Evolutionary conservation across 1,140 invertebrate genomes (phyloP).

Genomic region (Heliconius hewitsoni): DNA sequence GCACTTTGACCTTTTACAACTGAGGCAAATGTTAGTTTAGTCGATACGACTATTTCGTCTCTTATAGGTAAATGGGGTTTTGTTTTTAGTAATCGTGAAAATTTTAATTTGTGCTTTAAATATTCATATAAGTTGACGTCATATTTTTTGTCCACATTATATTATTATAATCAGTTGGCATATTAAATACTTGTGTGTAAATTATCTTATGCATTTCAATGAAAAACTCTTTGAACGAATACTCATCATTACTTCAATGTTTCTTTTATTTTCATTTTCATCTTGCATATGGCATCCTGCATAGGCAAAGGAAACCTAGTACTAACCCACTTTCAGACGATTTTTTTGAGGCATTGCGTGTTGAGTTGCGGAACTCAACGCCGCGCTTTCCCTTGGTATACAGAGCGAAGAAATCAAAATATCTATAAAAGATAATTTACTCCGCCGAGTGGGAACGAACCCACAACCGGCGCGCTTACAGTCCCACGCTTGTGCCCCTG

Average conservation of each 20-base stretch:
- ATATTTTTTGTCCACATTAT: neutral
- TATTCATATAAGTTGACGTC: neutral
- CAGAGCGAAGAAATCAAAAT: too few species aligned
- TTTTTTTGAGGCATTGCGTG: too few species aligned
- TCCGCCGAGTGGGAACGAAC: too few species aligned
- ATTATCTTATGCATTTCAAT: neutral
- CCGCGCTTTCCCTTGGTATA: too few species aligned
- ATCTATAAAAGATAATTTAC: too few species aligned
- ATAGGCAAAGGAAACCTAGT: too few species aligned
- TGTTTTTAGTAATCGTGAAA: neutral
- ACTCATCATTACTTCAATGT: neutral
- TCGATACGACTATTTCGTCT: neutral
- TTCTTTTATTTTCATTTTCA: neutral
- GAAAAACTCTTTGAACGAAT: neutral
- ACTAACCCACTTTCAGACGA: too few species aligned
- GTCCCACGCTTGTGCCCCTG: too few species aligned
- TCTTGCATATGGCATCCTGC: too few species aligned
- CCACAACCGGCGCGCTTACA: too few species aligned
- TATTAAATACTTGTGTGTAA: neutral
- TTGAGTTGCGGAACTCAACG: too few species aligned
- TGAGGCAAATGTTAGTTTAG: neutral
- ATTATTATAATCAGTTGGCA: neutral
- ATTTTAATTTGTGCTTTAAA: neutral
- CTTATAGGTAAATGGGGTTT: neutral
- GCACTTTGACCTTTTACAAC: slow-evolving; percentile 2